These are phyloP conservation scores for Camponotus floridanus DNA, from an alignment of 1,140 invertebrate genomes.

Conservation along the genomic window DNA sequence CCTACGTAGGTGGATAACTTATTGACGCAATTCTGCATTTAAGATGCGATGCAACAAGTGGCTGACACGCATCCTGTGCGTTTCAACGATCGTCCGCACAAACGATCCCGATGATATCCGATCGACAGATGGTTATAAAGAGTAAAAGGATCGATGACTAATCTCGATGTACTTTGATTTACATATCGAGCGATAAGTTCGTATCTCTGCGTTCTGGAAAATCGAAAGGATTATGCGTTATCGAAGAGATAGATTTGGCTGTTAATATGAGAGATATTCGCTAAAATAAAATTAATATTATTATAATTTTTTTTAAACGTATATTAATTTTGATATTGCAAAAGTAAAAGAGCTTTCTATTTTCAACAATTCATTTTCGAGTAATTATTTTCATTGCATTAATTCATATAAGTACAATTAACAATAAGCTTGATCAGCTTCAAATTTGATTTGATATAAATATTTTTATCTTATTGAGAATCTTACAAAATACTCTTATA, in stretches of 20 bases:
- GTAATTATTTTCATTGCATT: background rate
- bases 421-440: background rate
- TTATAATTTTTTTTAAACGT: background rate
- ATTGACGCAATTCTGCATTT: conserved; percentile 20
- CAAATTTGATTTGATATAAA: background rate
- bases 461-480: background rate
- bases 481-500: too few relatives aligned
- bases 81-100: conserved; percentile 8
- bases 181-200: background rate
- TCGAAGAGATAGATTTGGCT: background rate
- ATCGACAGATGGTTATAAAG: background rate
- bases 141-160: conserved; percentile 49
- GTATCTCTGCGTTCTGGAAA: conserved; percentile 16
- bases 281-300: background rate
- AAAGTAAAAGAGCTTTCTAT: background rate
- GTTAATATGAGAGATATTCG: background rate
- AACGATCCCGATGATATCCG: background rate
- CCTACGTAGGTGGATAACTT: conserved; percentile 4
- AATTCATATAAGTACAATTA: background rate
- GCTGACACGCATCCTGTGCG: conserved; percentile 37
- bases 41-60: conserved; percentile 68
- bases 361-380: background rate
- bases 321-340: background rate
- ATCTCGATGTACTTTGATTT: conserved; percentile 1
- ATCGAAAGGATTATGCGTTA: background rate